phyloP scores from a whole-genome alignment of 2,888 invertebrate species.

The Venusia cambrica region DNA sequence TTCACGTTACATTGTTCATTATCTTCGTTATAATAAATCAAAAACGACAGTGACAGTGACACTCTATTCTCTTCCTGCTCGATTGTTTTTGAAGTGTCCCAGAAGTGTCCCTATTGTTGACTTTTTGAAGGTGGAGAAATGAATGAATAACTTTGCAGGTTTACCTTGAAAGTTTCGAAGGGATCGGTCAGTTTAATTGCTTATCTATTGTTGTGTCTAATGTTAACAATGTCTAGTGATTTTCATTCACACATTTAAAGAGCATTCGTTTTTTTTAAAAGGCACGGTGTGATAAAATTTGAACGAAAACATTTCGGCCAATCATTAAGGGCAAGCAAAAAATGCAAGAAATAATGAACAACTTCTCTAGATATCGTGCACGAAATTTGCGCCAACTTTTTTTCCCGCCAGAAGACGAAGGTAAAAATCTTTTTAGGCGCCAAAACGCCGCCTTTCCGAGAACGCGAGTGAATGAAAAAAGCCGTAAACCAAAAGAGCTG shows the following conservation, averaged over 20 bases:
- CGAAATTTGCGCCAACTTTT: slow-evolving; percentile 49
- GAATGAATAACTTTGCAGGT: slow-evolving; percentile 15
- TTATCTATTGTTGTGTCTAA: slow-evolving; percentile 5
- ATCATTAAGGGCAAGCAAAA: slow-evolving; percentile 24
- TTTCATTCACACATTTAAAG: slow-evolving; percentile 1
- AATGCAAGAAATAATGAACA: slow-evolving; percentile 25
- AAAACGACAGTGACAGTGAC: slow-evolving; percentile 14
- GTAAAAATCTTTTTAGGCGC: slow-evolving; percentile 60
- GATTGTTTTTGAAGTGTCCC: slow-evolving; percentile 15
- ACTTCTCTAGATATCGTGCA: slow-evolving; percentile 30
- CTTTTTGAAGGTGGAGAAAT: slow-evolving; percentile 6
- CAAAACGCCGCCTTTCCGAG: slow-evolving; percentile 74
- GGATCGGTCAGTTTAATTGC: slow-evolving; percentile 2
- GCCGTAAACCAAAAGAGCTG: slow-evolving; percentile 53
- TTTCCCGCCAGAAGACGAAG: slow-evolving; percentile 39
- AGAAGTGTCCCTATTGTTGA: slow-evolving; percentile 12
- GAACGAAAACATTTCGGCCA: slow-evolving; percentile 24
- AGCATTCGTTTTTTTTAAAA: slow-evolving; percentile 5
- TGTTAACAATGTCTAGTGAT: not conserved
- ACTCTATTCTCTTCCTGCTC: slow-evolving; percentile 2
- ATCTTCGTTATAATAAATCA: slow-evolving; percentile 11
- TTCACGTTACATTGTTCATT: slow-evolving; percentile 6
- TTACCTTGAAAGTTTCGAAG: slow-evolving; percentile 9
- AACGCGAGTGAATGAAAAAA: slow-evolving; percentile 71
- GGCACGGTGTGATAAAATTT: slow-evolving; percentile 11